Evolutionary conservation across 2,888 invertebrate genomes (phyloP).

Genomic region (Caenorhabditis sp.): DNA sequence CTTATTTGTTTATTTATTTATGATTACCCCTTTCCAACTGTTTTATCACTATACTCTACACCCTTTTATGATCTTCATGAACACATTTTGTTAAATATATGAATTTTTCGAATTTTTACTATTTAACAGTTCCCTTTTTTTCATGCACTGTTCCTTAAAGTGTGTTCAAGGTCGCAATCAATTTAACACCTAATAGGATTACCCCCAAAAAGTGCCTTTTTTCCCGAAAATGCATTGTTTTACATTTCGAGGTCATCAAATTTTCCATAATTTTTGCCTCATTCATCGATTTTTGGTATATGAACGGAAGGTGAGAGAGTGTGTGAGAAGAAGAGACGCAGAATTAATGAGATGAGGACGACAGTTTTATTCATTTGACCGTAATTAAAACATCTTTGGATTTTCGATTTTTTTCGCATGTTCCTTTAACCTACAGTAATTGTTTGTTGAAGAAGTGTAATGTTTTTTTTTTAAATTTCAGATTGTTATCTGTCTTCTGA

Average conservation of each 20-base stretch:
- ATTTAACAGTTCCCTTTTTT: too few relatives aligned
- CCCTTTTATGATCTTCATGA: not conserved
- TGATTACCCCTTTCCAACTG: not conserved
- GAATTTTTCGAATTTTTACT: not conserved
- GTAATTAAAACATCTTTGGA: not conserved
- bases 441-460: not conserved
- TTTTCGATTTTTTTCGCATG: not conserved
- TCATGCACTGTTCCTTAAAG: too few relatives aligned
- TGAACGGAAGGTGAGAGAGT: not conserved
- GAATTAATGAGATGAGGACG: not conserved
- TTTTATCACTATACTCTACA: not conserved
- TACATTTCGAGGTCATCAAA: conserved; percentile 2
- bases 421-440: not conserved
- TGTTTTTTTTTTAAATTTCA: not conserved
- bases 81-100: not conserved
- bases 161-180: not conserved
- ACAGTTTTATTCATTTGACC: not conserved
- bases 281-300: conserved; percentile 7
- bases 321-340: not conserved
- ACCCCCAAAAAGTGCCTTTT: not conserved
- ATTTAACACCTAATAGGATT: not conserved
- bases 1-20: not conserved
- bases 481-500: not conserved
- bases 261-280: conserved; percentile 26
- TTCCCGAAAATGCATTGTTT: not conserved